phyloP scores from a whole-genome alignment of 2,113 vertebrate species.

The human (Homo sapiens) region DNA sequence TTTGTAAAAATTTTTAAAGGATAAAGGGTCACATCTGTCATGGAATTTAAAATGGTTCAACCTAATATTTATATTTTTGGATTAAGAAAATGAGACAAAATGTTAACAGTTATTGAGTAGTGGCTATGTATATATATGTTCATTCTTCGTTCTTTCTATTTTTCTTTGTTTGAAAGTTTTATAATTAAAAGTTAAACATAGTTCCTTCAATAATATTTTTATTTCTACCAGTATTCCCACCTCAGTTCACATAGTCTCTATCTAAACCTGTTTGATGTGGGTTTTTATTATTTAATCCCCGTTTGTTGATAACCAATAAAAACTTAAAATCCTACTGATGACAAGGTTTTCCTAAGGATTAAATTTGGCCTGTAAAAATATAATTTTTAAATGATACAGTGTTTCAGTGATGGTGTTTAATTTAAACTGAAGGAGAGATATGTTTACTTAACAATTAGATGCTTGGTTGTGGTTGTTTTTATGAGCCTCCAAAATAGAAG shows the following conservation, averaged over 20 bases:
- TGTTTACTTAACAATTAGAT: not conserved
- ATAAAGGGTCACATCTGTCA: not conserved
- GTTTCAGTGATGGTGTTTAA: not conserved
- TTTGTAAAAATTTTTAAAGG: not conserved
- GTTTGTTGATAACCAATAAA: not conserved
- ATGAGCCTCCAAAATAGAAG: not conserved
- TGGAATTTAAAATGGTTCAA: not conserved
- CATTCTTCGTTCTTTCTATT: not conserved
- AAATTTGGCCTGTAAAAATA: not conserved
- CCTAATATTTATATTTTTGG: constrained; percentile 16
- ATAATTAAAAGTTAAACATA: not conserved
- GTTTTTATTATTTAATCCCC: not conserved
- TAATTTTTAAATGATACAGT: not conserved
- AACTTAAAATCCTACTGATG: constrained; percentile 2
- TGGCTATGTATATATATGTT: not conserved
- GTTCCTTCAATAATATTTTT: not conserved
- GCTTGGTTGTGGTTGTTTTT: not conserved
- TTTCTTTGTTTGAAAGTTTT: not conserved
- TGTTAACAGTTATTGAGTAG: not conserved
- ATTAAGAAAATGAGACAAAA: not conserved
- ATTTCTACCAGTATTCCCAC: not conserved
- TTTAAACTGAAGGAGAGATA: not conserved
- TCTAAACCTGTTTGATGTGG: not conserved
- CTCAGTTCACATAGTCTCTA: not conserved
- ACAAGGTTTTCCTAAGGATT: not conserved